Base-by-base conservation (phyloP, 64 coral and sea anemone genomes). In the Montipora cactus region DNA sequence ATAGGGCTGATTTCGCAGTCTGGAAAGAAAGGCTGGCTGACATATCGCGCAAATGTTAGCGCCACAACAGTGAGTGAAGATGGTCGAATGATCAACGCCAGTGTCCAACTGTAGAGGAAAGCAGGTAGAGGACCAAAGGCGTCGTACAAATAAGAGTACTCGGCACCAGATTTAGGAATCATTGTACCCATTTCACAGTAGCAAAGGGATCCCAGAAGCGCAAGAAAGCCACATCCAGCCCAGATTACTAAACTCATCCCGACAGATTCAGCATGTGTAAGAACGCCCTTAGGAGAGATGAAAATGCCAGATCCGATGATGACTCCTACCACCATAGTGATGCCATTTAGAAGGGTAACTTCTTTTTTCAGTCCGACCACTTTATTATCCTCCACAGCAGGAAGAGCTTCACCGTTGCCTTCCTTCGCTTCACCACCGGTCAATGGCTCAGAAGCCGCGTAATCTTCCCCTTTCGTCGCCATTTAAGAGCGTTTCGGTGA, bases 121-220 rank as follows among this genome's bases (percentile, higher is more conserved):
- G 92, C 96, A 7, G 96, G 96, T 4, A 98, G 83, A 8, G 96
- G 78, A 46, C 96, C 96, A 87, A 98, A 98, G 5, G 96, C 93
- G 71, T 98, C 89, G 19, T 92, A 77, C 7, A 98, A 93, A 88
- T 98, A 98, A 4, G 96, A 90, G 51, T 98, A 95, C 5, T 98
- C 96, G 5, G 93, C 96, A 19, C 96, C 96, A 9, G 96, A 98
- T 80, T 86, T 98, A 0, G 96, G 96, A n/a, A 98, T 98, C 96
- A 98, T 98, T 0, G 96, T 98, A 13, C 96, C 96, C 96, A 98
- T 98, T 76, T 98, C 96, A 89, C 96, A 98, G 74, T 98, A 98
- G 78, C 96, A 98, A 9, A 98, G 89, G 11, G 96, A 98, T 18
- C 96, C 96, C 45, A 95, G 59, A 28, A 98, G 89, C 0, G 96